phyloP scores from a whole-genome alignment of 2,797 vertebrate species.

The Microhierax caerulescens region DNA sequence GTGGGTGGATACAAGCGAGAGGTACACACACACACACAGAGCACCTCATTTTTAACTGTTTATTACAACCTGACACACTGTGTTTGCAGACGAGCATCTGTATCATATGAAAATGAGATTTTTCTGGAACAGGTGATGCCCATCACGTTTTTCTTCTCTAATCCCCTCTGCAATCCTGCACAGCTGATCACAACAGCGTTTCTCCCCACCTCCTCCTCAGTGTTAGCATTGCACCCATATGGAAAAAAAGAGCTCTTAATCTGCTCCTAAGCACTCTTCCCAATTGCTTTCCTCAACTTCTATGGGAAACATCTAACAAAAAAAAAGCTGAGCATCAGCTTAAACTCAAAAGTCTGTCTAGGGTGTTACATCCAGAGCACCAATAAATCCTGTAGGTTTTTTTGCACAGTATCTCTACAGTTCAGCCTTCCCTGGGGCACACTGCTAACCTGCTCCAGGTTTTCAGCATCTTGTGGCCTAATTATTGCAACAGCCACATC shows the following conservation, averaged over 20 bases:
- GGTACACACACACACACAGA: fast-evolving
- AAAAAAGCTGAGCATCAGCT: not conserved
- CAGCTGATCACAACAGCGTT: not conserved
- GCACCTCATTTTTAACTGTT: not conserved
- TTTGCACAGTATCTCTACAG: not conserved
- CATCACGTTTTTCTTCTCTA: not conserved
- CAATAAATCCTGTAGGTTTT: not conserved
- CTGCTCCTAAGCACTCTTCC: not conserved
- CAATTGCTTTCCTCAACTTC: not conserved
- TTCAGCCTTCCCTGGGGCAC: not conserved
- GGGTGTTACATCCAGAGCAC: not conserved
- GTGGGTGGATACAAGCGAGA: fast-evolving
- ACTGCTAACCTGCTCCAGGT: not conserved
- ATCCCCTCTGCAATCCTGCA: not conserved
- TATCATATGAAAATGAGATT: not conserved
- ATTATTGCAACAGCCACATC: not conserved
- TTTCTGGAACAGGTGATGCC: not conserved
- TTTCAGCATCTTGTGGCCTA: not conserved
- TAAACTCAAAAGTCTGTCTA: not conserved
- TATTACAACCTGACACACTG: not conserved
- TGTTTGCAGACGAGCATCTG: not conserved
- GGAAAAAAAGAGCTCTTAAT: not conserved
- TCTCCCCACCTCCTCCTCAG: not conserved
- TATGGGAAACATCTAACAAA: fast-evolving
- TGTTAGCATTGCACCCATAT: not conserved